Percentiles rank a stretch among this genome's conserved stretches.
Evolutionary conservation across 2,113 vertebrate species (phyloP).

Genomic region (Rhea pennata): DNA sequence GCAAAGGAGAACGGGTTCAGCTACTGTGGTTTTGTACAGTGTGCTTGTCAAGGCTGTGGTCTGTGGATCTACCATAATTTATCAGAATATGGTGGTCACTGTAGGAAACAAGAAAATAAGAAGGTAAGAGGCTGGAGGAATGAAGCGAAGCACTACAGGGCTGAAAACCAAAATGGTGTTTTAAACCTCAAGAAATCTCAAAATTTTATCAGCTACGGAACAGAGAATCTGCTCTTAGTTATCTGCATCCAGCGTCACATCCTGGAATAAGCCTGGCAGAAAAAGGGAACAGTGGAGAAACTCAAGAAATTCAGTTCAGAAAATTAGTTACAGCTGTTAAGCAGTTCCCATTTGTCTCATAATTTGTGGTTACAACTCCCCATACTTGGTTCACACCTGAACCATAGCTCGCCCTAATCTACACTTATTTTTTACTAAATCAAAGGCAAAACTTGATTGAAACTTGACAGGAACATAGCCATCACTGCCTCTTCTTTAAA

Average conservation of each 20-base stretch:
- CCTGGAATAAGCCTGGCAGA: not conserved
- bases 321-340: not conserved
- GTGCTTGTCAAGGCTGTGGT: not conserved
- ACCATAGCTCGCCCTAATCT: not conserved
- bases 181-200: not conserved
- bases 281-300: not conserved
- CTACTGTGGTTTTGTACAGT: not conserved
- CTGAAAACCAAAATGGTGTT: not conserved
- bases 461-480: not conserved
- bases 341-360: not conserved
- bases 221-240: not conserved
- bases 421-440: not conserved
- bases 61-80: not conserved
- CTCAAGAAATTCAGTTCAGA: not conserved
- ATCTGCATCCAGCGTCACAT: not conserved
- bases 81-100: not conserved
- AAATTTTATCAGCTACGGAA: not conserved
- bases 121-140: not conserved
- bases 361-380: not conserved
- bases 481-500: not conserved
- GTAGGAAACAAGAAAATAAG: not conserved
- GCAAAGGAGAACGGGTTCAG: too few relatives aligned
- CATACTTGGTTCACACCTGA: not conserved
- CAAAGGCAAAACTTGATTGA: too few relatives aligned
- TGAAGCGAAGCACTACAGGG: not conserved